Base-by-base conservation (phyloP, 2,888 invertebrate species). In the Stramonita haemastoma region DNA sequence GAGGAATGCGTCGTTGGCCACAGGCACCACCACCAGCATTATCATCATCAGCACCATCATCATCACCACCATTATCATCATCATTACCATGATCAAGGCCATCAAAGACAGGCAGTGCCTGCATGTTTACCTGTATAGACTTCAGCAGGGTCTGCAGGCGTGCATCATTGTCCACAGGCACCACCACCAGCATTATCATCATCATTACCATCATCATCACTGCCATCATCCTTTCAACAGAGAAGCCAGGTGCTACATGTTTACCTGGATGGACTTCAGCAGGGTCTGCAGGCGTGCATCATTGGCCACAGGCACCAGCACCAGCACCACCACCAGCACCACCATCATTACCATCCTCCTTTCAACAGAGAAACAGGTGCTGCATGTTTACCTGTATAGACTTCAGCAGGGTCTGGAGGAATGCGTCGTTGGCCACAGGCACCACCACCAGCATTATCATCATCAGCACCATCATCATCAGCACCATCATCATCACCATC, bases 261-360 rank as follows among this genome's bases (percentile, higher is more conserved):
- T 36, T 79, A 94, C 94, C 94, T 94, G 94, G 84, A 94, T 93
- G 57, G 93, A 93, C 92, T 94, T 94, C 8, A 93, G 89, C 56
- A 94, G 90, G 26, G 90, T 88, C 57, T 91, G 92, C 60, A 95
- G 94, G 93, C 97, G 97, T 91, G 93, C 97, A 96, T 73, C 97
- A 97, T 88, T 81, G 91, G 97, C 96, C 36, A 98, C 97, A 88
- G 98, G 97, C 95, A 98, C 97, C 26, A 97, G 96, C 93, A 97
- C n/a, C n/a, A n/a, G n/a, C n/a, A n/a, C n/a, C n/a, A n/a, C n/a
- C n/a, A n/a, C n/a, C n/a, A n/a, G n/a, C n/a, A n/a, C n/a, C n/a
- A n/a, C n/a, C n/a, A n/a, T n/a, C n/a, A n/a, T n/a, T n/a, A n/a
- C n/a, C n/a, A n/a, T n/a, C n/a, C n/a, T n/a, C n/a, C n/a, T n/a